Evolutionary conservation across 2,888 invertebrate genomes (phyloP).

Genomic region (Cyaniris semiargus): DNA sequence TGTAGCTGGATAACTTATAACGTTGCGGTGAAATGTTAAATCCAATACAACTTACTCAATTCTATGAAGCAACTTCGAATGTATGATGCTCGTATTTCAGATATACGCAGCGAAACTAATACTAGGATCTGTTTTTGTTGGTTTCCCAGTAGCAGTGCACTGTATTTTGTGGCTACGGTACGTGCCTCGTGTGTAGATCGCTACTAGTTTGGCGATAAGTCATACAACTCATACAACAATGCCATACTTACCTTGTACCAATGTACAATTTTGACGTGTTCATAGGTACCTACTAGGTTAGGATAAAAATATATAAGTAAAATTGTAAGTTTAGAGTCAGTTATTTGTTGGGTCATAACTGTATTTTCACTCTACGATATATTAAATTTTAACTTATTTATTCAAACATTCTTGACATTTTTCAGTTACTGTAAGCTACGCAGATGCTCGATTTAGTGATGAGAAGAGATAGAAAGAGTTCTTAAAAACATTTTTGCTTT

Average conservation of each 20-base stretch:
- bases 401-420: no score
- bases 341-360: no score
- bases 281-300: neutral
- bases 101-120: conserved; percentile 3
- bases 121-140: conserved; percentile 1
- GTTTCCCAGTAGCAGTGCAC: neutral
- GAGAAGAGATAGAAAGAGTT: no score
- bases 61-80: neutral
- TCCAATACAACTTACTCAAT: conserved; percentile 1
- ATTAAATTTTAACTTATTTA: no score
- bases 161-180: conserved; percentile 7
- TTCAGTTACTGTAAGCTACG: no score
- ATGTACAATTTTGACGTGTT: neutral
- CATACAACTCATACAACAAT: neutral
- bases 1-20: neutral
- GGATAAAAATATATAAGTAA: neutral
- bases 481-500: no score
- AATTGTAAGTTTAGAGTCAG: no score
- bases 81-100: conserved; percentile 14
- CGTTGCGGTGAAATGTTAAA: neutral
- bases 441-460: no score
- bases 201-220: neutral
- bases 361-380: no score
- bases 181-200: conserved; percentile 8
- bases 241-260: neutral